Conservation (phyloP, 2,888 invertebrate genomes). For the Barypeithes pellucidus region DNA sequence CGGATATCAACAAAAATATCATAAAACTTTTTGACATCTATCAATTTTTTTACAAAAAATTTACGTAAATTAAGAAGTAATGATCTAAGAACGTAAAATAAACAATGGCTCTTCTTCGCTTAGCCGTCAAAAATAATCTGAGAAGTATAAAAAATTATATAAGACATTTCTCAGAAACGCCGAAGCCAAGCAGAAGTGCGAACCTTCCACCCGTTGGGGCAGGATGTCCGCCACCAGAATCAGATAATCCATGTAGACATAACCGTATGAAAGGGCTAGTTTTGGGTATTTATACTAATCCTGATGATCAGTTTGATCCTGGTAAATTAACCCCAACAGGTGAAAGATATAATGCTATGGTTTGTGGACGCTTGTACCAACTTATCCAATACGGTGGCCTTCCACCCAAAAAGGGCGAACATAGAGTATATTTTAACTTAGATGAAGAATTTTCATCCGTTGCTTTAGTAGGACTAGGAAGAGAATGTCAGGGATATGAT, state of each 20-base stretch:
- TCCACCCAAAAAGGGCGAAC: conserved; percentile 74
- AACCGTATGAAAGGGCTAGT: conserved; percentile 72
- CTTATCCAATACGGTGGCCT: conserved; percentile 69
- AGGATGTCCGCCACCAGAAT: conserved; percentile 35
- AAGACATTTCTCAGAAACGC: conserved; percentile 23
- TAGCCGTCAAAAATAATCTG: conserved; percentile 22
- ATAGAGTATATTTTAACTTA: conserved; percentile 78
- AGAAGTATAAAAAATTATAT: neutral
- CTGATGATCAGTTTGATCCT: conserved; percentile 72
- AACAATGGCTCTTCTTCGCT: conserved; percentile 43
- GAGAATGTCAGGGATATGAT: conserved; percentile 79
- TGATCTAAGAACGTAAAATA: conserved; percentile 36
- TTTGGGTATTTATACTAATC: conserved; percentile 77
- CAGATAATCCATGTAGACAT: conserved; percentile 62
- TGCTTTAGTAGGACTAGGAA: conserved; percentile 84
- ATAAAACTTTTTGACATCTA: conserved; percentile 45
- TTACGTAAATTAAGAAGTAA: conserved; percentile 46
- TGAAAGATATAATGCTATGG: conserved; percentile 73
- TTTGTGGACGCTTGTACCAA: conserved; percentile 74
- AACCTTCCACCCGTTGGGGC: conserved; percentile 29
- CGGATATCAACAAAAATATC: conserved; percentile 40
- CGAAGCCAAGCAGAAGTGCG: neutral
- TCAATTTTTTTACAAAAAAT: conserved; percentile 43
- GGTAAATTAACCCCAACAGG: conserved; percentile 78
- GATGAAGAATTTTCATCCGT: conserved; percentile 78